phyloP scores from a whole-genome alignment of 2,113 vertebrate genomes.

The Cranoglanis bouderius region DNA sequence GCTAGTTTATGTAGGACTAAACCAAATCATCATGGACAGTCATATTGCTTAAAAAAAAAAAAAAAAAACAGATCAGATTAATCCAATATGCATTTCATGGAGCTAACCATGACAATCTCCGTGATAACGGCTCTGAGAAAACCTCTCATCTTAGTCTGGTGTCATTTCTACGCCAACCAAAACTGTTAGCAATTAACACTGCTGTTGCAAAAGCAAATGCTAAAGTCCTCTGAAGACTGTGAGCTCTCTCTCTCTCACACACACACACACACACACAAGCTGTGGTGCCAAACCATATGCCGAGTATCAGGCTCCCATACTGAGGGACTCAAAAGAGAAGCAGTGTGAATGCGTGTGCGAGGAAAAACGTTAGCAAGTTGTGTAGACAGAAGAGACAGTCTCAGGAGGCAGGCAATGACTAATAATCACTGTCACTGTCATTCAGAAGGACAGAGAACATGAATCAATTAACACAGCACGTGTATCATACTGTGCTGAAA shows the following conservation, averaged over 20 bases:
- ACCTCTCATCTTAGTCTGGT: neutral
- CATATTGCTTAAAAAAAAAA: neutral
- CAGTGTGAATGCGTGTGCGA: constrained; percentile 20
- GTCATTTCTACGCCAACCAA: neutral
- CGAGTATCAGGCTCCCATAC: constrained; percentile 27
- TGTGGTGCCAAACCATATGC: constrained; percentile 32
- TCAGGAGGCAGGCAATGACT: constrained; percentile 32
- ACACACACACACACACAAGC: constrained; percentile 29
- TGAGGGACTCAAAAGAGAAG: constrained; percentile 33
- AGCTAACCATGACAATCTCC: neutral
- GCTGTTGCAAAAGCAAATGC: constrained; percentile 23
- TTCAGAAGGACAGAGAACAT: constrained; percentile 20
- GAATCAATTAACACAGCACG: constrained; percentile 10
- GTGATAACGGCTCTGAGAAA: neutral
- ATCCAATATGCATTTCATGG: neutral
- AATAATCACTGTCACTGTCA: constrained; percentile 33
- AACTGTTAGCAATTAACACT: constrained; percentile 24
- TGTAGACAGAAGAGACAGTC: constrained; percentile 13
- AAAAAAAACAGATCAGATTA: neutral
- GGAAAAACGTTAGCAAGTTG: neutral
- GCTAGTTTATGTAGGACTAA: neutral
- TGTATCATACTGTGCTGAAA: neutral
- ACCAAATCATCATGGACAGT: neutral
- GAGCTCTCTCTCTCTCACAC: constrained; percentile 41
- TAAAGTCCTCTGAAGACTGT: constrained; percentile 50